Conservation (phyloP, 2,113 vertebrate genomes). For the Hoplias malabaricus region DNA sequence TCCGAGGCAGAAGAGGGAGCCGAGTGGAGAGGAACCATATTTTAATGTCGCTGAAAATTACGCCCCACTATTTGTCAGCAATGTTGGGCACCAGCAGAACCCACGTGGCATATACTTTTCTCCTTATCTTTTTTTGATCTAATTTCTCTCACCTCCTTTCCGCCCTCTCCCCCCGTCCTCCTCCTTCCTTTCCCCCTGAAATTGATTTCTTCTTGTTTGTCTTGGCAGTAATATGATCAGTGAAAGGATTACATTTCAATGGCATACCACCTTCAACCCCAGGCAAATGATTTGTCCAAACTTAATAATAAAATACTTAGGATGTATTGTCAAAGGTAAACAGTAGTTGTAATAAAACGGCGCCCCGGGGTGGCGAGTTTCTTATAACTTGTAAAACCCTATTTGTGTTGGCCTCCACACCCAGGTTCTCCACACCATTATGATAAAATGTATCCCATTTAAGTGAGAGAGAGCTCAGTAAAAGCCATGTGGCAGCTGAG, state of each 20-base stretch:
- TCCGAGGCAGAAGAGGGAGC: slow-evolving; percentile 52
- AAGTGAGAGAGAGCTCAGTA: slow-evolving; percentile 77
- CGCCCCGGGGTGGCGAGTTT: slow-evolving; percentile 87
- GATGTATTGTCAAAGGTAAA: slow-evolving; percentile 97
- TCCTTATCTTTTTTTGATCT: slow-evolving; percentile 66
- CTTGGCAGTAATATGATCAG: slow-evolving; percentile 91
- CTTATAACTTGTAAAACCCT: slow-evolving; percentile 90
- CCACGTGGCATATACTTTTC: slow-evolving; percentile 56
- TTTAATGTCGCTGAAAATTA: slow-evolving; percentile 62
- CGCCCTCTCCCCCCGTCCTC: slow-evolving; percentile 63
- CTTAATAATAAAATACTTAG: slow-evolving; percentile 98
- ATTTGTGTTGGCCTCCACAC: slow-evolving; percentile 85
- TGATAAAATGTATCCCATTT: slow-evolving; percentile 89
- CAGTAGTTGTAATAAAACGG: slow-evolving; percentile 96
- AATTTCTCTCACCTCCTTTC: slow-evolving; percentile 71
- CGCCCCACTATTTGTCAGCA: slow-evolving; percentile 58
- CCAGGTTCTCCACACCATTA: slow-evolving; percentile 79
- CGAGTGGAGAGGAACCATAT: slow-evolving; percentile 47
- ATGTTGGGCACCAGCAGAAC: slow-evolving; percentile 60
- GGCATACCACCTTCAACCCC: slow-evolving; percentile 93
- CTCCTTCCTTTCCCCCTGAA: slow-evolving; percentile 71
- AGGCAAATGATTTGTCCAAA: slow-evolving; percentile 99
- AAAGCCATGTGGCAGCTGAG: slow-evolving; percentile 66
- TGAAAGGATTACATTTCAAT: slow-evolving; percentile 93
- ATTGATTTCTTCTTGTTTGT: slow-evolving; percentile 90